These are phyloP conservation scores for Polypterus senegalus DNA, from an alignment of 2,113 vertebrate species.

Conservation along the genomic window DNA sequence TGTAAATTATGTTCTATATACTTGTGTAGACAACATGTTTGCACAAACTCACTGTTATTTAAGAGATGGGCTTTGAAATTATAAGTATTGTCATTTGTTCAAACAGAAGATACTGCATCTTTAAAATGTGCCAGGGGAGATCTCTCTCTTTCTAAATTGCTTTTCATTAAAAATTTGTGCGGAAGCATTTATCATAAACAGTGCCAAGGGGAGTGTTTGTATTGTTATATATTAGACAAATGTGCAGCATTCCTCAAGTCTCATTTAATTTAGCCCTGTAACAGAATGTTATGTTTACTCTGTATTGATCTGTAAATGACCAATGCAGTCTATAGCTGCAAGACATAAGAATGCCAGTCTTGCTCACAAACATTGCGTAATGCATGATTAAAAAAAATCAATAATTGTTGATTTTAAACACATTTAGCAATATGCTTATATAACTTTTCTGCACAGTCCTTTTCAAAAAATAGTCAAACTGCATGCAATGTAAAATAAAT, in stretches of 20 bases:
- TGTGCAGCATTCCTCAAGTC: background rate
- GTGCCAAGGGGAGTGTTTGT: too few species aligned
- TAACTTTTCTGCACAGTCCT: conserved; percentile 21
- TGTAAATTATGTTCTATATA: too few species aligned
- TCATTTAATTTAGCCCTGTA: background rate
- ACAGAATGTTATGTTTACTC: background rate
- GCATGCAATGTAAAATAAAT: conserved; percentile 61
- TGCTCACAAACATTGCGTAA: background rate
- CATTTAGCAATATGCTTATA: conserved; percentile 59
- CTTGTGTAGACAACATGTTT: too few species aligned
- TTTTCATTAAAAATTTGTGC: background rate
- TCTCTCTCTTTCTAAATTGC: background rate
- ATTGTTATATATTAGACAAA: too few species aligned
- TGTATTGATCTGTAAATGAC: background rate
- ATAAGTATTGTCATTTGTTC: background rate
- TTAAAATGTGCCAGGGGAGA: background rate
- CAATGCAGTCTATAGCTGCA: too few species aligned
- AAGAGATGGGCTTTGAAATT: background rate
- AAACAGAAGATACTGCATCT: background rate
- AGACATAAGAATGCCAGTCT: too few species aligned
- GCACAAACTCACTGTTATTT: too few species aligned
- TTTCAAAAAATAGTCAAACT: conserved; percentile 36
- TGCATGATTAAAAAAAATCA: conserved; percentile 53
- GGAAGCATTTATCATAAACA: too few species aligned
- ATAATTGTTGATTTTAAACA: conserved; percentile 2